Percentiles rank a stretch among this genome's conserved stretches.
These are phyloP conservation scores for Prosopocoilus inquinatus DNA, from an alignment of 2,888 invertebrate species.

Conservation along the genomic window DNA sequence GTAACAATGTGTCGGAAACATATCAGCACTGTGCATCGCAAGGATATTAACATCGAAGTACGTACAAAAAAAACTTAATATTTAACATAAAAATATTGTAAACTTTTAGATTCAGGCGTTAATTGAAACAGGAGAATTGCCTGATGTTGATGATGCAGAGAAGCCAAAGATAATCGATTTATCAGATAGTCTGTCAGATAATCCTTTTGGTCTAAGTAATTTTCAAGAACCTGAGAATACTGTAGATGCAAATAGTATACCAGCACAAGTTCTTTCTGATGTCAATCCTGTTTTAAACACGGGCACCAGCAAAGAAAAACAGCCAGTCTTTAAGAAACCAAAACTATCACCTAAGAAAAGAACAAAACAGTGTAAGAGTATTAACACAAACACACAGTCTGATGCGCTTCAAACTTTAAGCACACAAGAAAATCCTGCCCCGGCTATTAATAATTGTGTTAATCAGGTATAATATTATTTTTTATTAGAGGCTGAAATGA, in stretches of 20 bases:
- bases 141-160: not conserved
- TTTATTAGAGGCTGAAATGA: too few relatives aligned
- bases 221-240: constrained; percentile 8
- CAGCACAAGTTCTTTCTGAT: not conserved
- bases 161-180: constrained; percentile 20
- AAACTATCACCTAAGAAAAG: not conserved
- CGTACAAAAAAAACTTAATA: not conserved
- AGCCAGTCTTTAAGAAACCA: not conserved
- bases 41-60: constrained; percentile 38
- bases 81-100: not conserved
- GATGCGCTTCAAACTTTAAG: too few relatives aligned
- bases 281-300: too few relatives aligned
- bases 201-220: constrained; percentile 18
- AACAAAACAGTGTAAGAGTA: constrained; percentile 1
- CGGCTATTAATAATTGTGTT: too few relatives aligned
- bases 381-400: not conserved
- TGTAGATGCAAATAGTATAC: not conserved
- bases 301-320: not conserved
- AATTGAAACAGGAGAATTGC: constrained; percentile 18
- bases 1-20: constrained; percentile 63
- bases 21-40: constrained; percentile 58
- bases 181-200: constrained; percentile 20
- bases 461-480: too few relatives aligned
- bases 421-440: too few relatives aligned
- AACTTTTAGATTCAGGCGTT: constrained; percentile 14